Evolutionary conservation across 2,888 invertebrate species (phyloP).

Genomic region (Pammene aurita): DNA sequence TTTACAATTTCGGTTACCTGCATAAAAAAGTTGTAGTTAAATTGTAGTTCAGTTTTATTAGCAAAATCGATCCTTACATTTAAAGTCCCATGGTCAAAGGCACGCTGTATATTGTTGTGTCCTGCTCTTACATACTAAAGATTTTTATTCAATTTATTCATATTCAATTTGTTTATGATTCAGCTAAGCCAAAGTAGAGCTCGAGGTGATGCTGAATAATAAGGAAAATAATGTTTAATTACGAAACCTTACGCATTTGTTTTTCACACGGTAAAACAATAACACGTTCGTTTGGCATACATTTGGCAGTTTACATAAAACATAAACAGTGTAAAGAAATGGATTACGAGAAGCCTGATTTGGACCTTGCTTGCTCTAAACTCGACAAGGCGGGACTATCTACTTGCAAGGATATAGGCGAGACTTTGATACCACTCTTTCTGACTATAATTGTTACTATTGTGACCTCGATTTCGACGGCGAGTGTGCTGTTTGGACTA

Average conservation of each 20-base stretch:
- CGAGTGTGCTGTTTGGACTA: slow-evolving; percentile 5
- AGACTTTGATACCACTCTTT: background rate
- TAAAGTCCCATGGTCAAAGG: too few species aligned
- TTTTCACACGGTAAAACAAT: background rate
- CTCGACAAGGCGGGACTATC: background rate
- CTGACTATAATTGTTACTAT: background rate
- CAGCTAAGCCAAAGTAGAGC: too few species aligned
- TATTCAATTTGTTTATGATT: too few species aligned
- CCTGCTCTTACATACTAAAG: too few species aligned
- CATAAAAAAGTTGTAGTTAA: too few species aligned
- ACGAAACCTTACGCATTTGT: background rate
- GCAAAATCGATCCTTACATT: too few species aligned
- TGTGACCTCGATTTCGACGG: background rate
- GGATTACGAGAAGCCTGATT: background rate
- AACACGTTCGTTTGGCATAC: background rate
- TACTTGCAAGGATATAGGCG: background rate
- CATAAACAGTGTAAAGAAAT: background rate
- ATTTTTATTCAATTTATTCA: too few species aligned
- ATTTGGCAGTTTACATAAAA: too few species aligned
- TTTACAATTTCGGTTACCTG: too few species aligned
- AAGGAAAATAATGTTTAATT: slow-evolving; percentile 7
- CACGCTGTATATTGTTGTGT: too few species aligned
- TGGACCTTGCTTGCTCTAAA: background rate
- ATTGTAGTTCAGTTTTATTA: too few species aligned
- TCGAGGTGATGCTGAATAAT: background rate